phyloP scores from a whole-genome alignment of 2,888 invertebrate species.

The Tromatobia lineatoria region DNA sequence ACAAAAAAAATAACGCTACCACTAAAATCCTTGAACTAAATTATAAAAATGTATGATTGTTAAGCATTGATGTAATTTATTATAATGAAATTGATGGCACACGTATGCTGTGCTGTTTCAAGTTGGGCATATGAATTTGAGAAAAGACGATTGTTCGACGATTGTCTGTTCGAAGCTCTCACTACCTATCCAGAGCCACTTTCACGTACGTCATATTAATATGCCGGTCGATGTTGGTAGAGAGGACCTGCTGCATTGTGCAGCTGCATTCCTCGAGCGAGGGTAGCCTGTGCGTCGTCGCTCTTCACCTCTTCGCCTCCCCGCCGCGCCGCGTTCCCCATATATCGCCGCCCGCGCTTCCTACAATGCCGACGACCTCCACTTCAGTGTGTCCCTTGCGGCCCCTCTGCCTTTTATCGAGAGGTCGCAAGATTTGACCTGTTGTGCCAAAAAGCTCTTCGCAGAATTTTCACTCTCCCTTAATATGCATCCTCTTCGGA shows the following conservation, averaged over 20 bases:
- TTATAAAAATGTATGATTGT: too few species aligned
- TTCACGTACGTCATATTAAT: conserved; percentile 66
- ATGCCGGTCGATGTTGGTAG: conserved; percentile 66
- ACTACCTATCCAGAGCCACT: conserved; percentile 67
- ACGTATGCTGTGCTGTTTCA: neutral
- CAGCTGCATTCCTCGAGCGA: conserved; percentile 71
- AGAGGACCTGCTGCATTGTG: conserved; percentile 72
- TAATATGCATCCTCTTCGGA: conserved; percentile 6
- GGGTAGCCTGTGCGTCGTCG: conserved; percentile 54
- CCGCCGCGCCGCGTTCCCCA: conserved; percentile 29
- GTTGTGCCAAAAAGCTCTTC: conserved; percentile 44
- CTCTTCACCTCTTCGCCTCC: conserved; percentile 16
- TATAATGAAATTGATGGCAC: too few species aligned
- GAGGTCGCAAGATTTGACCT: conserved; percentile 60
- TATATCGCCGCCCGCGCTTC: conserved; percentile 50
- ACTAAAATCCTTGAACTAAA: too few species aligned
- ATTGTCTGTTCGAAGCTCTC: conserved; percentile 40
- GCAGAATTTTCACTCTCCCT: conserved; percentile 42
- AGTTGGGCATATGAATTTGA: neutral
- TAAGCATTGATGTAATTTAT: too few species aligned
- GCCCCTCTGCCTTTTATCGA: conserved; percentile 53
- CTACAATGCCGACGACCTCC: conserved; percentile 66
- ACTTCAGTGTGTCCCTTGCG: conserved; percentile 50
- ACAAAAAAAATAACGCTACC: too few species aligned
- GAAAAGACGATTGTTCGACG: conserved; percentile 12